These are phyloP conservation scores for Rynchops niger DNA, from an alignment of 2,113 vertebrate genomes.

Conservation along the genomic window DNA sequence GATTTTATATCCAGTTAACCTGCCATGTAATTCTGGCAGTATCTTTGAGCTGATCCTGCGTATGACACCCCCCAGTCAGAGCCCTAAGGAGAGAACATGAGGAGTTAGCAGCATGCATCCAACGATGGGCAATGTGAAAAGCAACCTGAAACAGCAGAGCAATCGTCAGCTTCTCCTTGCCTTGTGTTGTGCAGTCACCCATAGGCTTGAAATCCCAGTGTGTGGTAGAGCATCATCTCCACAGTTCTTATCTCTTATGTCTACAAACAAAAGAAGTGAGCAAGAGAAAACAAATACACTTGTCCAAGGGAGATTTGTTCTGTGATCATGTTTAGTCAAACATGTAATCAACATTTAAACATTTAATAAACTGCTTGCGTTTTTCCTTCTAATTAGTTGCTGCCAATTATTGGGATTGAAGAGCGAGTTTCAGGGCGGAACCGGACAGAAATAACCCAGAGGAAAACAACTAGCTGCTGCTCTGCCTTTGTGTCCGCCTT, in stretches of 20 bases:
- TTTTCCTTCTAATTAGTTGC: conserved; percentile 43
- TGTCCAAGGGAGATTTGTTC: not conserved
- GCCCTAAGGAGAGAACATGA: not conserved
- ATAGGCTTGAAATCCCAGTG: not conserved
- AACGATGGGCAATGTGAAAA: not conserved
- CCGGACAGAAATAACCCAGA: not conserved
- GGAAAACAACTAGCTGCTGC: not conserved
- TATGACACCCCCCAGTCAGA: not conserved
- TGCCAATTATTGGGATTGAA: not conserved
- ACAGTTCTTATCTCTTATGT: not conserved
- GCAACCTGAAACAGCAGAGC: not conserved
- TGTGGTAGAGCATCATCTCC: not conserved
- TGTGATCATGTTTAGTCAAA: conserved; percentile 34
- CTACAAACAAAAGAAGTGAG: not conserved
- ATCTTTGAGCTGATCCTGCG: not conserved
- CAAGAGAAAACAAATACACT: not conserved
- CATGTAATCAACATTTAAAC: conserved; percentile 25
- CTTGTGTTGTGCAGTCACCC: not conserved
- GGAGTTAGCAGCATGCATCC: not conserved
- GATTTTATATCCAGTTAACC: not conserved
- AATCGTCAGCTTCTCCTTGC: not conserved
- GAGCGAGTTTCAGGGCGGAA: not conserved
- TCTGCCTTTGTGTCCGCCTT: not conserved
- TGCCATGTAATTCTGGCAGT: not conserved
- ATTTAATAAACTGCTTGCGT: conserved; percentile 1